Conservation (phyloP, 1,140 invertebrate species). For the Rhizoglyphus robini region DNA sequence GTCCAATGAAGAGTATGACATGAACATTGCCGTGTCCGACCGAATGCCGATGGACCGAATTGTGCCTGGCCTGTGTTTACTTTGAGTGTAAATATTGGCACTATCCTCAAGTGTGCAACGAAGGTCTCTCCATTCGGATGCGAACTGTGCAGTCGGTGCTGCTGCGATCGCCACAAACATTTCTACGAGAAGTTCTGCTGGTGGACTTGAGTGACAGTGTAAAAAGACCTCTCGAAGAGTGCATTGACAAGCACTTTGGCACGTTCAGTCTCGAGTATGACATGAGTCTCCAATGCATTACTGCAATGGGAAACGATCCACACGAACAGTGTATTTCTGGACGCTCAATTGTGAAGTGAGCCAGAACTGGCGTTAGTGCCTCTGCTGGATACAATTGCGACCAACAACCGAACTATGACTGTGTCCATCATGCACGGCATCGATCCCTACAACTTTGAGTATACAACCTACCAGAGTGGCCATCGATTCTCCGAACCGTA, state of each 20-base stretch:
- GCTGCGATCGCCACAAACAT: slow-evolving; percentile 70
- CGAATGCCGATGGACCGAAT: slow-evolving; percentile 67
- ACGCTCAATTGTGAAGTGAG: slow-evolving; percentile 79
- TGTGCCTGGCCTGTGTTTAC: slow-evolving; percentile 59
- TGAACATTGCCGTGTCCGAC: slow-evolving; percentile 91
- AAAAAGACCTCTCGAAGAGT: slow-evolving; percentile 43
- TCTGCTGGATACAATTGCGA: slow-evolving; percentile 77
- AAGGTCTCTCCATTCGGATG: slow-evolving; percentile 86
- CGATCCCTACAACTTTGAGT: slow-evolving; percentile 84
- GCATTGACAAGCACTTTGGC: slow-evolving; percentile 28
- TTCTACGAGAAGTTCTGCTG: slow-evolving; percentile 87
- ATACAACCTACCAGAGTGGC: slow-evolving; percentile 55
- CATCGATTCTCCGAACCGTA: slow-evolving; percentile 35
- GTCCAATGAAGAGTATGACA: slow-evolving; percentile 59
- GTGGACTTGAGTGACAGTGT: slow-evolving; percentile 96
- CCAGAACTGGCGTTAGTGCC: slow-evolving; percentile 91
- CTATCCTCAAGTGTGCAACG: slow-evolving; percentile 81
- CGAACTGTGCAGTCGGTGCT: slow-evolving; percentile 93
- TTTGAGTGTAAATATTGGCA: slow-evolving; percentile 86
- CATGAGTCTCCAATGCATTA: too few species aligned
- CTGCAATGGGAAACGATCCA: too few species aligned
- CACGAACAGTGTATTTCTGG: slow-evolving; percentile 62
- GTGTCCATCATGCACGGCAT: slow-evolving; percentile 96
- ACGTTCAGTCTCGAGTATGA: too few species aligned
- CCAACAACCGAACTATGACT: slow-evolving; percentile 72